Conservation (phyloP, 2,888 invertebrate species). For the Elegia similella region DNA sequence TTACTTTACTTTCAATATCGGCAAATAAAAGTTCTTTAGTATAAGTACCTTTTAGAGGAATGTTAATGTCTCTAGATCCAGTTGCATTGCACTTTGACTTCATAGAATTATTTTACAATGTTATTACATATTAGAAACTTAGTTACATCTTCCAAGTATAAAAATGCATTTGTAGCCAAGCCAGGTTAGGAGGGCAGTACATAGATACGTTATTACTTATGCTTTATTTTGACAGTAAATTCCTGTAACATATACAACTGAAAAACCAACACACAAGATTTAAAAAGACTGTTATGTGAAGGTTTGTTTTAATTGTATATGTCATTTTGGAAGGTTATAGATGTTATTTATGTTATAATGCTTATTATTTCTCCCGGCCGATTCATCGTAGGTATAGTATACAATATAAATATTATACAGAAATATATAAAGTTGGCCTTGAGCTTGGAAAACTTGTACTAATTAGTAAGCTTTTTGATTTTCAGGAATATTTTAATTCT, state of each 20-base stretch:
- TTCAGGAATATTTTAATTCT: no score
- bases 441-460: no score
- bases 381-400: no score
- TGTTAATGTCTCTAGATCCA: conserved; percentile 6
- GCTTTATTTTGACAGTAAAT: background rate
- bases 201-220: background rate
- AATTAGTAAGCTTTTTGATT: no score
- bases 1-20: background rate
- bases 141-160: background rate
- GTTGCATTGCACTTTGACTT: conserved; percentile 1
- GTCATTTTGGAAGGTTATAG: background rate
- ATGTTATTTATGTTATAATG: background rate
- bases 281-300: background rate
- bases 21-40: background rate
- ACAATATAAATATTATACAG: no score
- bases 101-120: background rate
- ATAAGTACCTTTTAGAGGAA: conserved; percentile 12
- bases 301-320: background rate
- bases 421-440: no score
- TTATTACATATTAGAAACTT: conserved; percentile 1
- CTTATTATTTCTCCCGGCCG: background rate
- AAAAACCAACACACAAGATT: background rate
- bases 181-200: background rate
- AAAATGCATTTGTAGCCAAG: conserved; percentile 10
- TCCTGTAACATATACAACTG: background rate